Conservation (phyloP, 1,140 invertebrate genomes). For the Aphidius gifuensis region DNA sequence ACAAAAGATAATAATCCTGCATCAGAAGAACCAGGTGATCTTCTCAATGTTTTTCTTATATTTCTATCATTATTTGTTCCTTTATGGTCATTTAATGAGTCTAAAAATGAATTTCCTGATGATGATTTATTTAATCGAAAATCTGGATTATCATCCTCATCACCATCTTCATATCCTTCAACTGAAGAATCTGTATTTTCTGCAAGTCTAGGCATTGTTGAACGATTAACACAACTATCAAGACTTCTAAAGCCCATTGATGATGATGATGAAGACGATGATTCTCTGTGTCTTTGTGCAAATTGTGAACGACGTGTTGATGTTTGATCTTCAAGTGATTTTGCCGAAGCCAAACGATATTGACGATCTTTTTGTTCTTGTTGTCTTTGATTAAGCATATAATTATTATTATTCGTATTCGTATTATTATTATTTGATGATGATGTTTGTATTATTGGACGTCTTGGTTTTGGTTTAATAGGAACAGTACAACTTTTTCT, state of each 20-base stretch:
- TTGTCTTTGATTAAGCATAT: constrained; percentile 26
- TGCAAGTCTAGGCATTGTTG: constrained; percentile 56
- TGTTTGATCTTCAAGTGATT: constrained; percentile 59
- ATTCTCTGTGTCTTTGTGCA: constrained; percentile 55
- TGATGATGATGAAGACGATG: constrained; percentile 59
- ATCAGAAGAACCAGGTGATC: constrained; percentile 53
- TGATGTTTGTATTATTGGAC: constrained; percentile 7
- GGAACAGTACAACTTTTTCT: constrained; percentile 31
- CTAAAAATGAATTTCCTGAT: constrained; percentile 25
- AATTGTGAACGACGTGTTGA: constrained; percentile 54
- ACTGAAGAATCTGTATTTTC: constrained; percentile 61
- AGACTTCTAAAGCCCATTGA: constrained; percentile 60
- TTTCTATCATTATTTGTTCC: constrained; percentile 43
- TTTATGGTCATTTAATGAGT: constrained; percentile 43
- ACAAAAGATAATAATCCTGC: constrained; percentile 49
- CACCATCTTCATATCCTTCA: constrained; percentile 59
- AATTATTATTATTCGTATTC: constrained; percentile 22
- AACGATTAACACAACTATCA: constrained; percentile 54
- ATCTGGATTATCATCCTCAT: constrained; percentile 57
- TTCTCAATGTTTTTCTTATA: constrained; percentile 45
- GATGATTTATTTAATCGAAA: constrained; percentile 49
- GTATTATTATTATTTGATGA: constrained; percentile 1
- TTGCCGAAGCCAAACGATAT: constrained; percentile 55
- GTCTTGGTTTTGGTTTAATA: constrained; percentile 28
- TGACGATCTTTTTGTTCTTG: constrained; percentile 30